Base-by-base conservation (phyloP, 2,797 vertebrate species). In the Muraenolepis orangiensis region DNA sequence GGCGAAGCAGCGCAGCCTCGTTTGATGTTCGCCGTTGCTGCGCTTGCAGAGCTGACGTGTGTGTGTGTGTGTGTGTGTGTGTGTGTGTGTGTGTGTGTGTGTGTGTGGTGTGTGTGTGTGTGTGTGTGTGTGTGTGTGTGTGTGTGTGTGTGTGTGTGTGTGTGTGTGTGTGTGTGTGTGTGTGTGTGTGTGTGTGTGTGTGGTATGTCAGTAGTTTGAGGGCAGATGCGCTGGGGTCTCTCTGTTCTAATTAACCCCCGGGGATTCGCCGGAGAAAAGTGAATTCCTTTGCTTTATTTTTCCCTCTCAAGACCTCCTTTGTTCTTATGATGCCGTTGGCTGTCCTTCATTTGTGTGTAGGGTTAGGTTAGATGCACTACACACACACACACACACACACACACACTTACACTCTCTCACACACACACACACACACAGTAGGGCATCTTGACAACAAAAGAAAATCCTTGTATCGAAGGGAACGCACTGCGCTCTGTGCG, bases 181-280 rank as follows among this genome's bases (percentile, higher is more conserved):
- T 51, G 46, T 30, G 46, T n/a, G 10, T 18, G 11, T 13, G 42
- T n/a, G 28, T 34, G 12, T 70, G 13, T 29, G 18, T 51, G 14
- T n/a, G 28, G 3, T 30, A 29, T 40, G 28, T 30, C 13, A 36
- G 61, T n/a, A 88, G 82, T 76, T 86, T 81, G 74, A 78, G 81
- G 84, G 84, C 82, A 87, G 79, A 79, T 82, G 81, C 89, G 84
- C 81, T 82, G 82, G 23, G 83, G 81, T 81, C 81, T 80, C 23
- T 29, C 66, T 77, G 80, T 78, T 84, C 76, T 93, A 92, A 93
- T 93, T 92, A 93, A 92, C 88, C 92, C 91, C 13, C 70, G 70
- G 89, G 88, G 88, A 91, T 85, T 78, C 81, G 69, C 73, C 32
- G 3, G 1, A 76, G 73, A 86, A 88, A 87, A 82, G 79, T 77